Conservation (phyloP, 2,797 vertebrate species). For the Cossypha polioptera region DNA sequence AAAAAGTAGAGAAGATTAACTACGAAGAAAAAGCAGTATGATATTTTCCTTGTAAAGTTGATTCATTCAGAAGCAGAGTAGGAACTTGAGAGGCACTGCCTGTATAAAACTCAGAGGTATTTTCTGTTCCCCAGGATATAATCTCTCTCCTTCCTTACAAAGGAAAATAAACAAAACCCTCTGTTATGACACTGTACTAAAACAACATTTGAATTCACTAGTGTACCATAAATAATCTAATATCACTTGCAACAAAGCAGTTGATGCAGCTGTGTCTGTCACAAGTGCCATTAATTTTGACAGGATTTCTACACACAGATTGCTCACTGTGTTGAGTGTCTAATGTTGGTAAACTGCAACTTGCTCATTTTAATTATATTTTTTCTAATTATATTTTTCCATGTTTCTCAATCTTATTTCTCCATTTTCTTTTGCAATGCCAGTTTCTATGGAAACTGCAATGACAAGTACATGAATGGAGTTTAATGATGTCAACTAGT, state of each 20-base stretch:
- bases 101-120: background rate
- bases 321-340: background rate
- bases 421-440: constrained; percentile 10
- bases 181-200: background rate
- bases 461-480: constrained; percentile 60
- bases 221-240: background rate
- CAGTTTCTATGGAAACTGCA: constrained; percentile 75
- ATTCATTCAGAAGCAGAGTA: background rate
- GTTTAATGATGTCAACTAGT: constrained; percentile 62
- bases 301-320: background rate
- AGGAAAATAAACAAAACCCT: background rate
- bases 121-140: background rate
- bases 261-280: background rate
- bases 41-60: background rate
- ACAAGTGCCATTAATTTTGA: background rate
- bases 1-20: constrained; percentile 57
- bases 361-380: background rate
- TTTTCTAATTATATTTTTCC: background rate
- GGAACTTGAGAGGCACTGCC: background rate
- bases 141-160: background rate
- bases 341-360: background rate
- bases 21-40: constrained; percentile 36
- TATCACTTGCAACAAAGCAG: background rate
- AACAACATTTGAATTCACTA: background rate
- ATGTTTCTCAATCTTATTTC: background rate